Base-by-base conservation (phyloP, 2,113 vertebrate genomes). In the Choloepus hoffmanni region DNA sequence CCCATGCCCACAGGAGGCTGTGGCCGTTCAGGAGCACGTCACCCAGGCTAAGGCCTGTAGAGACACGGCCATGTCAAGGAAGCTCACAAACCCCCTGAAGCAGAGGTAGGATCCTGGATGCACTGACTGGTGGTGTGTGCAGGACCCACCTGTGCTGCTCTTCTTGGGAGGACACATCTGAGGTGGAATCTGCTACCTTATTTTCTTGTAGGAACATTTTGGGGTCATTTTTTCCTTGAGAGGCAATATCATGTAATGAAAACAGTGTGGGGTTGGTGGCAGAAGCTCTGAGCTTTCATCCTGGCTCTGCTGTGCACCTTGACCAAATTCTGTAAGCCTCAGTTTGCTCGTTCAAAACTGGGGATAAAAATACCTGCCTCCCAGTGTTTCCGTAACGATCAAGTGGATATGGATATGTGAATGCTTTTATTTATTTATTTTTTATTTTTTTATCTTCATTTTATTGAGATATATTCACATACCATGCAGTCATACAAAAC, bases 21-120 rank as follows among this genome's bases (percentile, higher is more conserved):
- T 14, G 72, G 62, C 72, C 50, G 14, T 0, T 2, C n/a, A 11
- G 67, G 28, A n/a, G 55, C 84, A 45, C 0, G 0, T 26, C 16
- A 28, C 16, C 21, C 4, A 28, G 0, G 12, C 63, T 3, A 3
- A 40, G 33, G 84, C 1, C 13, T 43, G 7, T 84, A 70, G 11
- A 9, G 36, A 19, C 62, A n/a, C 19, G 26, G 28, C 53, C 53
- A 12, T 16, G 7, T 26, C 62, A 5, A 30, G 58, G 2, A 28
- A 10, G 16, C 23, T 10, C 15, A n/a, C 1, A 45, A 8, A 21
- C 9, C 43, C 24, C 43, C 1, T 36, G 65, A 36, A 33, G 84
- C 26, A 33, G 24, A 11, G 40, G 8, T 23, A 36, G 73, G 24
- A 24, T 21, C 53, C 14, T 12, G 0, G 7, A 40, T 9, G 73